These are phyloP conservation scores for Mimas tiliae DNA, from an alignment of 2,888 invertebrate genomes.

Conservation along the genomic window DNA sequence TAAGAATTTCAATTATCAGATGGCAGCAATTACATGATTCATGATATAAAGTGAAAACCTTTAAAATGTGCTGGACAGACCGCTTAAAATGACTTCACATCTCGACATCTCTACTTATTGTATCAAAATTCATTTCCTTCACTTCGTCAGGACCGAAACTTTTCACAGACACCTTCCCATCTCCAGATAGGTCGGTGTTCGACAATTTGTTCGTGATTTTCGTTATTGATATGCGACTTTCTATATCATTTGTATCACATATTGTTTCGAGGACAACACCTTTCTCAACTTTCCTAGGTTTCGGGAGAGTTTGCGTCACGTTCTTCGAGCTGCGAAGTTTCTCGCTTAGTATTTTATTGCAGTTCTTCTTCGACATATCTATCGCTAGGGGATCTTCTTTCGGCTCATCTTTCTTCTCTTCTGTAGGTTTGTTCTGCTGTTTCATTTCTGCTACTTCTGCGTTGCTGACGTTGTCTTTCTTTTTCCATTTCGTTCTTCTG, in stretches of 20 bases:
- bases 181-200: slow-evolving; percentile 67
- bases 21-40: not conserved
- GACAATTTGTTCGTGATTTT: slow-evolving; percentile 80
- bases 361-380: slow-evolving; percentile 76
- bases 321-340: slow-evolving; percentile 68
- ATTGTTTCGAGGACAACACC: slow-evolving; percentile 68
- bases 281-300: slow-evolving; percentile 72
- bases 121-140: slow-evolving; percentile 70
- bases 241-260: slow-evolving; percentile 75
- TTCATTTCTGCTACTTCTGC: slow-evolving; percentile 95
- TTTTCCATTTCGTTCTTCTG: slow-evolving; percentile 90
- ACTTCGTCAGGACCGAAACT: slow-evolving; percentile 76
- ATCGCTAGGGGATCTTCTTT: slow-evolving; percentile 72
- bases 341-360: slow-evolving; percentile 72
- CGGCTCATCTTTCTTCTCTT: slow-evolving; percentile 61
- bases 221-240: slow-evolving; percentile 81
- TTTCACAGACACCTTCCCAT: slow-evolving; percentile 67
- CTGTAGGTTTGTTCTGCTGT: slow-evolving; percentile 76
- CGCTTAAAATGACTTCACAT: slow-evolving; percentile 51
- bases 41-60: not conserved
- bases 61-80: slow-evolving; percentile 1
- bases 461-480: slow-evolving; percentile 95
- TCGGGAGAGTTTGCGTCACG: slow-evolving; percentile 53
- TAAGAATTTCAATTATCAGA: no score
- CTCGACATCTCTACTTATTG: slow-evolving; percentile 70